phyloP scores from a whole-genome alignment of 1,140 invertebrate genomes.

The Chrysopa pallens region DNA sequence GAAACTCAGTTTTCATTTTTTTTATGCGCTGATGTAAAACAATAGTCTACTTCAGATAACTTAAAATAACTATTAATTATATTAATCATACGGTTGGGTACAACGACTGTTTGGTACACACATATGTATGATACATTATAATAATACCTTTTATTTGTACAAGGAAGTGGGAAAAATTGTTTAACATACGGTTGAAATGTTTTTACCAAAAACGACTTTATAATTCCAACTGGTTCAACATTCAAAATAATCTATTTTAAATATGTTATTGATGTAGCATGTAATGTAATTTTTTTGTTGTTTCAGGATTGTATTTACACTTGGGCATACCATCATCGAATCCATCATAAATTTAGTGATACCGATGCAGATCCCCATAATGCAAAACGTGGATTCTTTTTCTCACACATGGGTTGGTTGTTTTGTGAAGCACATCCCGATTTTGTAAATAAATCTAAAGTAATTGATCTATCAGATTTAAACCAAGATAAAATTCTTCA shows the following conservation, averaged over 20 bases:
- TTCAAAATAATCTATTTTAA: slow-evolving; percentile 35
- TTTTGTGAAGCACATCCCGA: slow-evolving; percentile 58
- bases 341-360: slow-evolving; percentile 66
- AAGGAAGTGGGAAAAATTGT: no score
- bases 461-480: slow-evolving; percentile 54
- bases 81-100: slow-evolving; percentile 38
- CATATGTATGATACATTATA: no score
- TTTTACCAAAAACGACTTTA: no score
- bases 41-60: slow-evolving; percentile 35
- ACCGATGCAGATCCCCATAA: slow-evolving; percentile 68
- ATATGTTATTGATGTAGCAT: not conserved
- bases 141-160: no score
- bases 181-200: no score
- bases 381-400: slow-evolving; percentile 61
- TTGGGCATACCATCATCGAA: slow-evolving; percentile 50
- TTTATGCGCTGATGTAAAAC: no score
- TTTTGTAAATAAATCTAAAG: slow-evolving; percentile 41
- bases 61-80: slow-evolving; percentile 40
- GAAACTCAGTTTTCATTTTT: no score
- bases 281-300: not conserved
- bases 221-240: no score
- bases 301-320: slow-evolving; percentile 68
- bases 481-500: slow-evolving; percentile 50
- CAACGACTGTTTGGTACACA: no score
- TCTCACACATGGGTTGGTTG: slow-evolving; percentile 71